These are phyloP conservation scores for Sebastes alutus DNA, from an alignment of 2,797 vertebrate genomes.

Conservation along the genomic window DNA sequence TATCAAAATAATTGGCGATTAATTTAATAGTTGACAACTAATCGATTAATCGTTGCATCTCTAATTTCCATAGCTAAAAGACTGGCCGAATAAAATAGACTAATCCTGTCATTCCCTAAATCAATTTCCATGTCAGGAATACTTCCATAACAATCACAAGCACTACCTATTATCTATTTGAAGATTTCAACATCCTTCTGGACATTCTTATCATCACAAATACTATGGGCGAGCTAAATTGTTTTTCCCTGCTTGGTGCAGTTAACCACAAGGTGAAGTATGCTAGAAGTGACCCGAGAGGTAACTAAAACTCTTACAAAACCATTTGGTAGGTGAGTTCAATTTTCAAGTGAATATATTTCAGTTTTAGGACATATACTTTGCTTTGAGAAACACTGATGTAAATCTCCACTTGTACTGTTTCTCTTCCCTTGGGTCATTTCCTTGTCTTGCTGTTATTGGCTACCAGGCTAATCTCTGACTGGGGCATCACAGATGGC, in stretches of 20 bases:
- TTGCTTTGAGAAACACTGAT: conserved; percentile 8
- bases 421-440: conserved; percentile 48
- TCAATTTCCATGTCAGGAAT: not conserved
- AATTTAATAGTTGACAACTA: too few relatives aligned
- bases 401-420: conserved; percentile 8
- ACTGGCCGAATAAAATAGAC: not conserved
- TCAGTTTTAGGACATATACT: not conserved
- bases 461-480: conserved; percentile 66
- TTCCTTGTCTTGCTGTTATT: conserved; percentile 71
- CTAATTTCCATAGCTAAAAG: not conserved
- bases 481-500: conserved; percentile 74
- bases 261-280: not conserved
- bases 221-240: not conserved
- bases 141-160: not conserved
- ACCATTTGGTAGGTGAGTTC: not conserved
- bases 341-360: conserved; percentile 10
- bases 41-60: too few relatives aligned
- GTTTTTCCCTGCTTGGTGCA: not conserved
- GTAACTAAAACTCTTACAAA: not conserved
- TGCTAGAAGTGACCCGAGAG: not conserved
- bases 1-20: too few relatives aligned
- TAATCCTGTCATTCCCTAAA: not conserved
- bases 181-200: not conserved
- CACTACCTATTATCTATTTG: not conserved
- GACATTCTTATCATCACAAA: not conserved